A percentile compares a stretch with the other conserved stretches of the same genome.
These are phyloP conservation scores for Myotis yumanensis DNA, from an alignment of 2,113 vertebrate species.

Conservation along the genomic window DNA sequence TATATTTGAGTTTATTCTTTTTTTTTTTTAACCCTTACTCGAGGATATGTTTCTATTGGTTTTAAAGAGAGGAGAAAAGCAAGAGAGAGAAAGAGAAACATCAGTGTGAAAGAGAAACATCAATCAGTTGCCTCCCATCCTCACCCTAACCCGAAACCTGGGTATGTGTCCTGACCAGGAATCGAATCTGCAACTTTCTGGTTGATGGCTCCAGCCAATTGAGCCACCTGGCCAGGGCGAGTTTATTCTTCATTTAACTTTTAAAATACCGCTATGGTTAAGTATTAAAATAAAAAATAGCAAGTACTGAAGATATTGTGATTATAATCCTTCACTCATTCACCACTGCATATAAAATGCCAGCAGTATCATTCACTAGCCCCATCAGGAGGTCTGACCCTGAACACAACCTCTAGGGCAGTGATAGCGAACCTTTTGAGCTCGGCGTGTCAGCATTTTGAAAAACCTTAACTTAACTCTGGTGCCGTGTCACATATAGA, in stretches of 20 bases:
- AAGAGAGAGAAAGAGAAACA: not conserved
- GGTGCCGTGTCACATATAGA: too few relatives aligned
- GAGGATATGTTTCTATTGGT: not conserved
- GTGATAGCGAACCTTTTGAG: too few relatives aligned
- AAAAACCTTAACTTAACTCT: too few relatives aligned
- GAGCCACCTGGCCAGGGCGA: not conserved
- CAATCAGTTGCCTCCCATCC: not conserved
- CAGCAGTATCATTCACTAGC: constrained; percentile 45
- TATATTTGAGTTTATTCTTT: constrained; percentile 79
- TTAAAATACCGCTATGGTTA: constrained; percentile 78
- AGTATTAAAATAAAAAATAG: constrained; percentile 72
- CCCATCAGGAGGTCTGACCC: constrained; percentile 91
- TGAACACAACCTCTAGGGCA: constrained; percentile 87
- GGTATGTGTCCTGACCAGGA: not conserved
- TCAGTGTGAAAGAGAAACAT: not conserved
- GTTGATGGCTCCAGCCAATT: not conserved
- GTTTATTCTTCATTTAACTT: constrained; percentile 80
- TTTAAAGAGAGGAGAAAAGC: not conserved
- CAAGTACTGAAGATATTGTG: constrained; percentile 67
- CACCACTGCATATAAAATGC: constrained; percentile 70
- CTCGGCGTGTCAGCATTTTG: too few relatives aligned
- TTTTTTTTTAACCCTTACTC: not conserved
- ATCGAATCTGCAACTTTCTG: not conserved
- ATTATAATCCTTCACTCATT: constrained; percentile 78
- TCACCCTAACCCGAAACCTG: not conserved